A percentile compares a stretch with the other conserved stretches of the same genome.
These are phyloP conservation scores for Ectropis grisescens DNA, from an alignment of 1,140 invertebrate genomes.

Conservation along the genomic window DNA sequence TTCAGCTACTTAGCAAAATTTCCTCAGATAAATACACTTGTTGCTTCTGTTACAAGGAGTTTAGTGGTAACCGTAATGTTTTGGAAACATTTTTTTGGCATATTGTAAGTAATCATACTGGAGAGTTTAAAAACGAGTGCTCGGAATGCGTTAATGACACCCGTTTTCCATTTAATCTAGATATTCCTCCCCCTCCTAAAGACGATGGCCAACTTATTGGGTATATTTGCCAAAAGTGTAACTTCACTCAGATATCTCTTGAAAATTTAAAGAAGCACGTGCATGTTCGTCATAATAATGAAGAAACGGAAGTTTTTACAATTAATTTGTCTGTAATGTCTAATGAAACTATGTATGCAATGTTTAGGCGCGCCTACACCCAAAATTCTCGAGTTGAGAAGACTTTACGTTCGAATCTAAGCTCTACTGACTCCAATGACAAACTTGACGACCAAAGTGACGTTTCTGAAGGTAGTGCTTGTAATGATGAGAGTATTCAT, in stretches of 20 bases:
- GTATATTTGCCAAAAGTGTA: slow-evolving; percentile 76
- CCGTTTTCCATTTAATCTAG: slow-evolving; percentile 35
- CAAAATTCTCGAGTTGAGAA: slow-evolving; percentile 29
- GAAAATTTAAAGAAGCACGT: slow-evolving; percentile 74
- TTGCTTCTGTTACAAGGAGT: slow-evolving; percentile 69
- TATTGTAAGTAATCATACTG: slow-evolving; percentile 77
- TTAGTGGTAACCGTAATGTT: slow-evolving; percentile 25
- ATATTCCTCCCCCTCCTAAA: slow-evolving; percentile 50
- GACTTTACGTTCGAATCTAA: slow-evolving; percentile 27
- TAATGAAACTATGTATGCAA: slow-evolving; percentile 19
- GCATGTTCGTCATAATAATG: slow-evolving; percentile 64
- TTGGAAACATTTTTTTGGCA: slow-evolving; percentile 76
- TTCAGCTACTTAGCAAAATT: slow-evolving; percentile 33
- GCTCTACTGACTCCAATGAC: slow-evolving; percentile 12
- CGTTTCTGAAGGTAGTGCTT: too few relatives aligned
- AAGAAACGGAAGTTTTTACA: slow-evolving; percentile 47
- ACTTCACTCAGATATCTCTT: slow-evolving; percentile 76
- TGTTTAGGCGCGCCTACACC: too few relatives aligned
- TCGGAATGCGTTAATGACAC: slow-evolving; percentile 56
- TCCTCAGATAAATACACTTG: slow-evolving; percentile 40
- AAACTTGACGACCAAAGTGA: slow-evolving; percentile 6
- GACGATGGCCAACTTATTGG: slow-evolving; percentile 66
- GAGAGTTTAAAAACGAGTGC: slow-evolving; percentile 78
- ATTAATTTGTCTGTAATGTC: slow-evolving; percentile 46
- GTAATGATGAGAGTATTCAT: too few relatives aligned